Base-by-base conservation (phyloP, 2,888 invertebrate species). In the Orchesella flavescens region DNA sequence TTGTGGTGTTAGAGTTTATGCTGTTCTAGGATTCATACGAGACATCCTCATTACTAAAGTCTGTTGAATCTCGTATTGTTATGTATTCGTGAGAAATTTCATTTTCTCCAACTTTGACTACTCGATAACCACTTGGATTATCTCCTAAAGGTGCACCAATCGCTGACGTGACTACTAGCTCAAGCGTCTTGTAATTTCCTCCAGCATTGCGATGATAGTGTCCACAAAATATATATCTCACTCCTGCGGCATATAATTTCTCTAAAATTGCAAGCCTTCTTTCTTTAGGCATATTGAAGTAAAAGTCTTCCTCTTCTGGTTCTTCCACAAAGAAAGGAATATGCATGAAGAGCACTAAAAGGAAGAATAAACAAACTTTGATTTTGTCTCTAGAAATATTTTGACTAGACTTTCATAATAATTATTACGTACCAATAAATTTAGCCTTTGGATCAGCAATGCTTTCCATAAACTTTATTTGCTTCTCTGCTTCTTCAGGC, bases 201-300 rank as follows among this genome's bases (percentile, higher is more conserved):
- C 90, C 91, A 9, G 89, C 90, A 87, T 92, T 92, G 34, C 90
- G 89, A 87, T 92, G 92, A 84, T 90, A 91, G 9, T 86, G 85
- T 21, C 92, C 92, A 88, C 90, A 90, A 88, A 92, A 92, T 49
- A 92, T 89, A 68, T 90, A 89, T 9, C 89, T 87, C 12, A 92
- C 90, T 90, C 91, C 91, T 24, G 90, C 90, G 49, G 87, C 87
- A 80, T 89, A 80, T 17, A 91, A 88, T 87, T 90, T 90, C 15
- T 90, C 89, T 57, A 92, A 86, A 89, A 90, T 87, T 69, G 86
- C 77, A n/a, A 88, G 83, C 19, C 91, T 89, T 1, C 89, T 57
- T 10, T 87, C 84, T 49, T 86, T 84, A 0, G 89, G 89, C 34
- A 92, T 88, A 83, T 90, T 91, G 86, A 90, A 91, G 83, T 91